phyloP scores from a whole-genome alignment of 2,888 invertebrate genomes.

The Drosophila nr. medialis region DNA sequence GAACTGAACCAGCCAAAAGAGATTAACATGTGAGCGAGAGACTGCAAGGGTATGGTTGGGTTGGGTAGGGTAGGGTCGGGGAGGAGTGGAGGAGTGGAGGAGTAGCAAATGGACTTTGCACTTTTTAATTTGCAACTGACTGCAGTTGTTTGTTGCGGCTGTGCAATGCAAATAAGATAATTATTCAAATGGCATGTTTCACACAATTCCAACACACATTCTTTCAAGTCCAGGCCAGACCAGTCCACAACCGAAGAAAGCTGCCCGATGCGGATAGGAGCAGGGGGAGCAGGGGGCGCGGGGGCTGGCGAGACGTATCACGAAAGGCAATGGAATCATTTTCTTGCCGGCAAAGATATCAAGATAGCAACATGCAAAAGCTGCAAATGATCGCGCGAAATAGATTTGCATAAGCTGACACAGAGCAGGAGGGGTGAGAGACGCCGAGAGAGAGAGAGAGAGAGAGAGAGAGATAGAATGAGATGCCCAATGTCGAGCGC shows the following conservation, averaged over 20 bases:
- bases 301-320: slow-evolving; percentile 45
- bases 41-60: neutral
- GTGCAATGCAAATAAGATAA: slow-evolving; percentile 82
- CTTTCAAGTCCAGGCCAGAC: slow-evolving; percentile 55
- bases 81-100: neutral
- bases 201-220: slow-evolving; percentile 82
- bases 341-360: slow-evolving; percentile 76
- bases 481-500: slow-evolving; percentile 28
- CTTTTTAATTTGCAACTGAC: slow-evolving; percentile 76
- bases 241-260: slow-evolving; percentile 41
- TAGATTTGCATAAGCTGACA: slow-evolving; percentile 75
- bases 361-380: slow-evolving; percentile 78
- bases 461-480: neutral
- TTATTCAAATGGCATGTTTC: slow-evolving; percentile 84
- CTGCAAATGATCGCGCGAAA: slow-evolving; percentile 75
- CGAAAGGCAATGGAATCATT: slow-evolving; percentile 80
- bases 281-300: neutral
- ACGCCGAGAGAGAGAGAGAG: neutral
- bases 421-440: slow-evolving; percentile 5
- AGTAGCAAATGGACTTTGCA: slow-evolving; percentile 65
- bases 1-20: slow-evolving; percentile 68
- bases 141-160: slow-evolving; percentile 63
- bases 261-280: slow-evolving; percentile 1
- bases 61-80: neutral
- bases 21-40: slow-evolving; percentile 52